Evolutionary conservation across 2,888 invertebrate species (phyloP).

Genomic region (Drosophila merina): DNA sequence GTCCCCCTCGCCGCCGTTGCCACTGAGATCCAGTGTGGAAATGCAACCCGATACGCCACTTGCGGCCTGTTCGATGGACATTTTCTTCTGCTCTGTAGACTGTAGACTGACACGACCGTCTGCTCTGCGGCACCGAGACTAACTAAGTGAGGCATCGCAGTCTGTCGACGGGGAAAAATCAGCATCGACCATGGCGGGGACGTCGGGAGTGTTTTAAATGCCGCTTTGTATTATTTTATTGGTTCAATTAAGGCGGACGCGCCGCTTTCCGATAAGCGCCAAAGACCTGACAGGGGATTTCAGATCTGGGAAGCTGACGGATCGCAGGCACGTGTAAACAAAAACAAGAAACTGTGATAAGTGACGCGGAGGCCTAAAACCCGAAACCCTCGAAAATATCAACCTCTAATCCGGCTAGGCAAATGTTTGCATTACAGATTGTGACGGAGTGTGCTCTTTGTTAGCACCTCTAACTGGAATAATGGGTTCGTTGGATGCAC

Average conservation of each 20-base stretch:
- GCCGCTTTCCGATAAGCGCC: constrained; percentile 59
- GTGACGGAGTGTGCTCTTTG: constrained; percentile 24
- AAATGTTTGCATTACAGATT: constrained; percentile 31
- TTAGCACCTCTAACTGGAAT: constrained; percentile 8
- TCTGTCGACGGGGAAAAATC: constrained; percentile 55
- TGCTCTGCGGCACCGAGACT: constrained; percentile 60
- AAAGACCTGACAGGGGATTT: constrained; percentile 26
- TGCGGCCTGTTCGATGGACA: constrained; percentile 26
- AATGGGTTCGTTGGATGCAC: constrained; percentile 36
- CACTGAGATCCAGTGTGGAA: constrained; percentile 65
- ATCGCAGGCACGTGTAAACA: constrained; percentile 58
- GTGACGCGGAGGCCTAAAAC: constrained; percentile 1
- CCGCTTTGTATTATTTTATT: constrained; percentile 78
- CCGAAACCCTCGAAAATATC: constrained; percentile 15
- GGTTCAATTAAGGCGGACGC: constrained; percentile 75
- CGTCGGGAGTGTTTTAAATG: constrained; percentile 60
- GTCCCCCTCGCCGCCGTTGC: constrained; percentile 18
- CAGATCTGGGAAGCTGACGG: constrained; percentile 20
- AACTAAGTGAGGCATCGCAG: constrained; percentile 64
- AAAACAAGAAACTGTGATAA: constrained; percentile 34
- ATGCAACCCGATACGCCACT: constrained; percentile 51
- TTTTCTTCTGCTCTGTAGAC: constrained; percentile 9
- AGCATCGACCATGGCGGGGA: constrained; percentile 45
- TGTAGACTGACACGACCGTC: constrained; percentile 55
- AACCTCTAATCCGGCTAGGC: constrained; percentile 7